These are phyloP conservation scores for Mirounga angustirostris DNA, from an alignment of 2,113 vertebrate genomes.

Conservation along the genomic window DNA sequence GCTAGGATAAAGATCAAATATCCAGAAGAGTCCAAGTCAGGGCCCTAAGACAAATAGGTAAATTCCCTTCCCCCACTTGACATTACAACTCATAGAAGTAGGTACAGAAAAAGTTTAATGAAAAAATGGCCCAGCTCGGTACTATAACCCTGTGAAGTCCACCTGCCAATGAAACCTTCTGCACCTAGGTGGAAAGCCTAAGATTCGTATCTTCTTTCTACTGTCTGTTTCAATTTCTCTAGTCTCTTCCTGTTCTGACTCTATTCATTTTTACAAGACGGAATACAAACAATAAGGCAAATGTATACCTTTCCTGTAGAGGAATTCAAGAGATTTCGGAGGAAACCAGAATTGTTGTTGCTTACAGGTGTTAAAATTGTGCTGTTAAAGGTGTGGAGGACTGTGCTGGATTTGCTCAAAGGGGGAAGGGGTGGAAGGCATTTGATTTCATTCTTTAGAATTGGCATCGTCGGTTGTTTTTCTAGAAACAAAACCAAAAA, in stretches of 20 bases:
- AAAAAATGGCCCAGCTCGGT: neutral
- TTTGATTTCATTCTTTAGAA: conserved; percentile 89
- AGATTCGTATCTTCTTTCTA: neutral
- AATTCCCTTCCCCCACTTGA: neutral
- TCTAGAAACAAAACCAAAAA: conserved; percentile 80
- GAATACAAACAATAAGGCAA: neutral
- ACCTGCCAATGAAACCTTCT: neutral
- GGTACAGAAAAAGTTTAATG: neutral
- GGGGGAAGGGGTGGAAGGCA: conserved; percentile 87
- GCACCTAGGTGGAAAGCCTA: neutral
- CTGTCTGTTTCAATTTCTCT: neutral
- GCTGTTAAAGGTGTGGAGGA: conserved; percentile 90
- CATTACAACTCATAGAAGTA: neutral
- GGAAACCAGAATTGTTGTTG: conserved; percentile 89
- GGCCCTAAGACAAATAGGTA: neutral
- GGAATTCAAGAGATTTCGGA: conserved; percentile 90
- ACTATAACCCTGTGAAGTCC: neutral
- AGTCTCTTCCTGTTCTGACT: neutral
- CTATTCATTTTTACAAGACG: neutral
- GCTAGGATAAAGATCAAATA: neutral
- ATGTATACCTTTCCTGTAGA: conserved; percentile 87
- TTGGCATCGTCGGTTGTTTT: conserved; percentile 84
- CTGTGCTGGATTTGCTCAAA: conserved; percentile 86
- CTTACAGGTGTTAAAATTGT: conserved; percentile 89
- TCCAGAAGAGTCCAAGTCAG: neutral